A percentile compares a stretch with the other conserved stretches of the same genome.
Conservation (phyloP, 1,140 invertebrate genomes). For the Leptopilina boulardi region DNA sequence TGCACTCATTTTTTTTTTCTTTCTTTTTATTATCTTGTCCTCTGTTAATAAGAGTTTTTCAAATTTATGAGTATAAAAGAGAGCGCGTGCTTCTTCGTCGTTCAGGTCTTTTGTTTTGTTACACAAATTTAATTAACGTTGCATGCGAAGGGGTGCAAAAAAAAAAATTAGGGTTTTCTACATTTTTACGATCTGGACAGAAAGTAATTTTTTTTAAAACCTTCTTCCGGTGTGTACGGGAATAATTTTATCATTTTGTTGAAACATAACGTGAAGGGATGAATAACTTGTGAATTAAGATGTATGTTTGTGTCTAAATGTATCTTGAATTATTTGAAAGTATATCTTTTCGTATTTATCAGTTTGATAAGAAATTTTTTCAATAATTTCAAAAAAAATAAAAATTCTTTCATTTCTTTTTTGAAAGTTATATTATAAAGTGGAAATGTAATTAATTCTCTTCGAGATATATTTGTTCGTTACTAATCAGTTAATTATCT, state of each 20-base stretch:
- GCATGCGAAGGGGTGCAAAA: neutral
- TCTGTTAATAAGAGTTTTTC: conserved; percentile 7
- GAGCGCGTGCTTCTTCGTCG: neutral
- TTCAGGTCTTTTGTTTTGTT: conserved; percentile 12
- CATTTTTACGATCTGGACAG: neutral
- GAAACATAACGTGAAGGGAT: too few species aligned
- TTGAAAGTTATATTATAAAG: neutral
- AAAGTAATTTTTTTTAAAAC: neutral
- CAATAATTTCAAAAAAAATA: too few species aligned
- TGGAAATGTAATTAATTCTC: neutral
- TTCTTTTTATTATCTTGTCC: conserved; percentile 6
- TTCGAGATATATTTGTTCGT: too few species aligned
- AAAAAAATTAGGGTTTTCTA: neutral
- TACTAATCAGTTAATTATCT: conserved; percentile 24
- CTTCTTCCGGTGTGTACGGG: neutral
- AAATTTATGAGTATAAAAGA: neutral
- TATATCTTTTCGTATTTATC: too few species aligned
- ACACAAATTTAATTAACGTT: conserved; percentile 5
- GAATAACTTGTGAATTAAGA: too few species aligned
- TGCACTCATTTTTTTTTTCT: neutral
- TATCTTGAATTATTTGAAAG: too few species aligned
- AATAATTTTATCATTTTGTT: neutral
- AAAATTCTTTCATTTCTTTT: too few species aligned
- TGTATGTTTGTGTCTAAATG: too few species aligned
- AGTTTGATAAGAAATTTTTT: too few species aligned